Evolutionary conservation across 1,140 invertebrate species (phyloP), one percentile per base, ranked within the genome.

Genomic region (Drosophila lini): DNA sequence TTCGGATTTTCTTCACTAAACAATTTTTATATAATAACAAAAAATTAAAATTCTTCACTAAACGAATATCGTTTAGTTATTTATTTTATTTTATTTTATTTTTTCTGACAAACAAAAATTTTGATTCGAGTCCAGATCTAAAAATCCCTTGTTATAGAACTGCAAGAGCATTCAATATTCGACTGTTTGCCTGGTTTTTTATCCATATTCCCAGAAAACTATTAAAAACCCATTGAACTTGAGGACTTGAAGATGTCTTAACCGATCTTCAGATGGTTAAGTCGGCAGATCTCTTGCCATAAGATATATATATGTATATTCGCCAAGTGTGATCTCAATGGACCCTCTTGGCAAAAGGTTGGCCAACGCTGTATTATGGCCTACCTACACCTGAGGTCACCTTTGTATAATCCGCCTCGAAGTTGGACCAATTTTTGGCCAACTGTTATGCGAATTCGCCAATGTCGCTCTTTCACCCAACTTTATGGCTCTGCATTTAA

Each of bases 301-400:
- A 16, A 32, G 5, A 31, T 10, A 31, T 11, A 22, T 22, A 36
- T 1, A 36, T 13, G 15, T 22, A 1, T 38, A 55, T 25, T 9
- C 6, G 5, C 9, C 16, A 53, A 13, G 34, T 48, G 61, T 25
- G 28, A 28, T 40, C 34, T 67, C 25, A 13, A 16, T 36, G 60
- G 45, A 28, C 11, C 4, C 57, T 63, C 22, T 47, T 36, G 11
- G n/a, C 9, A 2, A 65, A 44, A 42, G 19, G n/a, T 59, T 44
- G 61, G 57, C 57, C 62, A 65, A 45, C 32, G 16, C 65, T 16
- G 31, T 62, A n/a, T 55, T 74, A 62, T 74, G 70, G 70, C 71
- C 47, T 19, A 53, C 71, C 47, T 19, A 53, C 56, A 53, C 41
- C 28, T 45, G 28, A 38, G 70, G 58, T 74, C 70, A 64, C 34